Conservation (phyloP, 2,113 vertebrate genomes). For the Marcusenius ussheri region DNA sequence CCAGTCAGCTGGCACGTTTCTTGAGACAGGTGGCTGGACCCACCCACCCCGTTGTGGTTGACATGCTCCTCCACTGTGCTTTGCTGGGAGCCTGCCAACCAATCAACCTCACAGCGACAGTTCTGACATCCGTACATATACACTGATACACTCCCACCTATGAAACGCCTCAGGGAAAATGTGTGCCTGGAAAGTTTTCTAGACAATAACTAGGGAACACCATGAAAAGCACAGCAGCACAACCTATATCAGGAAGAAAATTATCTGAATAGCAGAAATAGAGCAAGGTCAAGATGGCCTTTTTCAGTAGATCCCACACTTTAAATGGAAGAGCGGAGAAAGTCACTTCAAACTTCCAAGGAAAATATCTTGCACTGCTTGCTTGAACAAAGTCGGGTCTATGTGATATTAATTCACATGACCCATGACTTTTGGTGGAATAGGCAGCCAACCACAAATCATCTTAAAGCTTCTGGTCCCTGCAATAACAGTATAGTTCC, state of each 20-base stretch:
- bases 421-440: background rate
- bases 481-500: background rate
- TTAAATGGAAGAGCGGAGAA: background rate
- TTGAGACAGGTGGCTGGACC: conserved; percentile 6
- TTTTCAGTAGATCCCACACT: background rate
- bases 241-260: background rate
- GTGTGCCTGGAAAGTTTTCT: background rate
- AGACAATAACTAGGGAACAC: background rate
- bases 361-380: background rate
- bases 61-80: background rate
- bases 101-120: background rate
- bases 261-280: background rate
- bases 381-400: background rate
- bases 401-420: background rate
- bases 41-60: background rate
- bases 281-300: background rate
- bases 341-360: background rate
- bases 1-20: conserved; percentile 1
- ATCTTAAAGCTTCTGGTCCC: background rate
- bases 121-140: background rate
- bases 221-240: background rate
- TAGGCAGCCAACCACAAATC: background rate
- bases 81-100: background rate
- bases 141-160: background rate
- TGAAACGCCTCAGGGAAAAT: background rate